phyloP scores from a whole-genome alignment of 1,140 invertebrate genomes.

The Popillia japonica region DNA sequence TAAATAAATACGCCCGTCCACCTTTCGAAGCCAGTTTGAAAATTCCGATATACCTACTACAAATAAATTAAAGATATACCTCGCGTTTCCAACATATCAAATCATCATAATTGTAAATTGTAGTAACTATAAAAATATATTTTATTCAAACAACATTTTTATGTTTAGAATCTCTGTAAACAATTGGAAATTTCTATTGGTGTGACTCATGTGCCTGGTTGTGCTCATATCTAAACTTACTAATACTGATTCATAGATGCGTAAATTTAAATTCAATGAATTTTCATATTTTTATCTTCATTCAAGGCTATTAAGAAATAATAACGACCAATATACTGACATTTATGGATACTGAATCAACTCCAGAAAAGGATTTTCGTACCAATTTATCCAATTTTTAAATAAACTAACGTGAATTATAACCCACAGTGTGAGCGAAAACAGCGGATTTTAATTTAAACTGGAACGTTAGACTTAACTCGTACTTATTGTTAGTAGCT shows the following conservation, averaged over 20 bases:
- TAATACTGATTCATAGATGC: slow-evolving; percentile 6
- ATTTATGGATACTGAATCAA: too few species aligned
- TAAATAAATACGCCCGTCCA: slow-evolving; percentile 9
- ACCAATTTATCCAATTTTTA: too few species aligned
- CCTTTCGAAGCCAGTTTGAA: background rate
- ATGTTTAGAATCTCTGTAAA: background rate
- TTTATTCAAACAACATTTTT: slow-evolving; percentile 16
- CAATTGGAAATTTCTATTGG: slow-evolving; percentile 19
- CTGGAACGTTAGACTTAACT: too few species aligned
- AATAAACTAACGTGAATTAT: too few species aligned
- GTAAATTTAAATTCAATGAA: slow-evolving; percentile 2
- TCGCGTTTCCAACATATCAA: slow-evolving; percentile 14
- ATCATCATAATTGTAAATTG: slow-evolving; percentile 33
- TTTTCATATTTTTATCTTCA: background rate
- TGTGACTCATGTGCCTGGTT: background rate
- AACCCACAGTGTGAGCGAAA: too few species aligned
- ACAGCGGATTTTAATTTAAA: too few species aligned
- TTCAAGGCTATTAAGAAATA: too few species aligned
- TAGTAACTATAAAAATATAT: slow-evolving; percentile 8
- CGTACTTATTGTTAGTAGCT: too few species aligned
- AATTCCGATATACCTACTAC: background rate
- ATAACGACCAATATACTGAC: too few species aligned
- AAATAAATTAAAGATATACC: slow-evolving; percentile 1
- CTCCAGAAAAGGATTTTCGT: too few species aligned
- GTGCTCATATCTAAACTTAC: slow-evolving; percentile 23